Conservation (phyloP, 2,888 invertebrate genomes). For the Lumbricus terrestris region DNA sequence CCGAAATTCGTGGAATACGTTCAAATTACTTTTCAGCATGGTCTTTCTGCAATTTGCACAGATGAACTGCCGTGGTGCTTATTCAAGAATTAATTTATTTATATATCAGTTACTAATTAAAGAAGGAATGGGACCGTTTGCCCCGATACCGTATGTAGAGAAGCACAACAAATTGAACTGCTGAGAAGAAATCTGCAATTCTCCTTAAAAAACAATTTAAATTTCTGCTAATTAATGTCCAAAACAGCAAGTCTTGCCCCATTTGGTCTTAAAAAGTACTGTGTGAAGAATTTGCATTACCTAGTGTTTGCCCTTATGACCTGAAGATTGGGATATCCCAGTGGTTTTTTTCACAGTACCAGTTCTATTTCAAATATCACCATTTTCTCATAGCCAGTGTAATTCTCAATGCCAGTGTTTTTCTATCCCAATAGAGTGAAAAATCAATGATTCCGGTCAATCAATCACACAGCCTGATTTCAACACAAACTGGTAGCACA, state of each 20-base stretch:
- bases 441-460: neutral
- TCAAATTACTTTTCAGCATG: neutral
- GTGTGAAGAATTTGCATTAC: neutral
- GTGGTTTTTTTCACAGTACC: too few relatives aligned
- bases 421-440: neutral
- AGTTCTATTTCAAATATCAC: too few relatives aligned
- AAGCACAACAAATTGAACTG: too few relatives aligned
- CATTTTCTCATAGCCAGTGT: neutral
- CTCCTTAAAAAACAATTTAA: neutral
- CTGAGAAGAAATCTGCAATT: too few relatives aligned
- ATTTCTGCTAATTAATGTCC: neutral
- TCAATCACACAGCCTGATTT: neutral
- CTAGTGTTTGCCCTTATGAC: neutral
- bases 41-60: neutral
- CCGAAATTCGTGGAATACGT: neutral
- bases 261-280: neutral
- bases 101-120: too few relatives aligned
- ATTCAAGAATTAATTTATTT: too few relatives aligned
- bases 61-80: neutral
- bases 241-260: neutral
- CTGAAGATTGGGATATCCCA: neutral
- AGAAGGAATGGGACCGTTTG: too few relatives aligned
- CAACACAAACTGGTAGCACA: too few relatives aligned
- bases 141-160: too few relatives aligned
- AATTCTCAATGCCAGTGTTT: neutral